Conservation (phyloP, 1,140 invertebrate species). For the Alviniconcha marisindica region DNA sequence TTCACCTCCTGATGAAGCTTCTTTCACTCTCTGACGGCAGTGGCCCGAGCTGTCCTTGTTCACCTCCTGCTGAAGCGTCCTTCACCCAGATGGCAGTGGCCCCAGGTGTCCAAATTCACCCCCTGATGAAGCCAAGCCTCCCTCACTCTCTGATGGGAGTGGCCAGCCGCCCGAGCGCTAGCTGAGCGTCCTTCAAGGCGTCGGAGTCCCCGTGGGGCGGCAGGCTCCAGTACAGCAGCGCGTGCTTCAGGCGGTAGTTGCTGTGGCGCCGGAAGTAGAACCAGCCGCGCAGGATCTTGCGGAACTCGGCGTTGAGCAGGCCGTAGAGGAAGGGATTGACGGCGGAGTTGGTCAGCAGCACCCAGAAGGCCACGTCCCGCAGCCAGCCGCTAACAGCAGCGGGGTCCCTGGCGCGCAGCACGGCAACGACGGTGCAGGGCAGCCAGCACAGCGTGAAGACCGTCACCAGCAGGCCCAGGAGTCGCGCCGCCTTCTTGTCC, state of each 20-base stretch:
- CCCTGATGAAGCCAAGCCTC: too few species aligned
- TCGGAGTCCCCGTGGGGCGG: constrained; percentile 43
- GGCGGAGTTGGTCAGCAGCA: constrained; percentile 60
- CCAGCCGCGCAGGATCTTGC: constrained; percentile 58
- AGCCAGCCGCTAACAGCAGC: constrained; percentile 50
- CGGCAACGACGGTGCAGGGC: constrained; percentile 55
- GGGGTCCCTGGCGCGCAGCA: constrained; percentile 50
- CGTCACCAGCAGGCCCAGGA: constrained; percentile 61
- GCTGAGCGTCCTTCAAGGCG: background rate
- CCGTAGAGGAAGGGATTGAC: constrained; percentile 71
- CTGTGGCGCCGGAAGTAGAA: constrained; percentile 43
- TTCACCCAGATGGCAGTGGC: too few species aligned
- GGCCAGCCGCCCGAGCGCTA: constrained; percentile 30
- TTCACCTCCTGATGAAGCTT: too few species aligned
- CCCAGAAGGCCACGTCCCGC: constrained; percentile 55
- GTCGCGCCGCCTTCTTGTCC: constrained; percentile 65
- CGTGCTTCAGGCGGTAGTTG: constrained; percentile 53
- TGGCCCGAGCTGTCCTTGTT: too few species aligned
- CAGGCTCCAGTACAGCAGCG: constrained; percentile 53
- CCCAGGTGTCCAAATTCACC: background rate
- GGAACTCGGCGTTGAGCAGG: constrained; percentile 65
- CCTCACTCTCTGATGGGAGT: constrained; percentile 44
- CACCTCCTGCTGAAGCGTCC: background rate
- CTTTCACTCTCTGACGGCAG: too few species aligned
- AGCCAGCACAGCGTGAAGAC: constrained; percentile 67